These are phyloP conservation scores for Himalopsyche anomala DNA, from an alignment of 2,888 invertebrate genomes.

Conservation along the genomic window DNA sequence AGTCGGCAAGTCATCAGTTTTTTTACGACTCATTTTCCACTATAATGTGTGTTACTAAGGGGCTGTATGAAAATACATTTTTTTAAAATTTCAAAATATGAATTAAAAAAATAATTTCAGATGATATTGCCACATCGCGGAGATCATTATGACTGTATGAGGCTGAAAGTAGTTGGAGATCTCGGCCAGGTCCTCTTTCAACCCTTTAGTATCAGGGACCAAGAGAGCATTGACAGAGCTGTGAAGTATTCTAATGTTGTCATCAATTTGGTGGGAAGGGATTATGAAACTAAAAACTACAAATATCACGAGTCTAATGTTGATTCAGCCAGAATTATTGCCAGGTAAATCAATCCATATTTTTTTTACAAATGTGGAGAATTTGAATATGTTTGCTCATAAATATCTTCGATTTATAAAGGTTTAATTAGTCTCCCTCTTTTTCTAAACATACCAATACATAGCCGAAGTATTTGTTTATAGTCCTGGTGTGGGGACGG, in stretches of 20 bases:
- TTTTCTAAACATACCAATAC: too few species aligned
- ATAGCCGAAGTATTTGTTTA: too few species aligned
- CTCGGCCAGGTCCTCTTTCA: constrained; percentile 96
- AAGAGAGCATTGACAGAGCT: constrained; percentile 88
- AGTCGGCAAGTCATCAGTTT: too few species aligned
- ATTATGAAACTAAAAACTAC: constrained; percentile 95
- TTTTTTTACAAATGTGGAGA: not conserved
- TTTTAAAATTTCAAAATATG: too few species aligned
- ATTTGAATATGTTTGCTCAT: too few species aligned
- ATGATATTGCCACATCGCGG: constrained; percentile 95
- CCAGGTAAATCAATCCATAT: constrained; percentile 75
- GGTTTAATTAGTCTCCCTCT: too few species aligned
- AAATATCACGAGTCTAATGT: constrained; percentile 91
- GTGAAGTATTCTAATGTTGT: constrained; percentile 98
- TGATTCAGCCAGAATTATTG: constrained; percentile 88
- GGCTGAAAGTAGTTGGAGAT: constrained; percentile 92
- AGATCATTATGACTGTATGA: constrained; percentile 87
- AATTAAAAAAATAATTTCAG: constrained; percentile 74
- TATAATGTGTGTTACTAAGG: not conserved
- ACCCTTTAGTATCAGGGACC: constrained; percentile 90
- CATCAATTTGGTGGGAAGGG: constrained; percentile 94
- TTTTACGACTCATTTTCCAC: too few species aligned
- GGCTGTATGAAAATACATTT: not conserved
- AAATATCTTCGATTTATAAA: too few species aligned
- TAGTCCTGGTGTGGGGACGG: too few species aligned